Base-by-base conservation (phyloP, 2,797 vertebrate species). In the Menidia menidia region DNA sequence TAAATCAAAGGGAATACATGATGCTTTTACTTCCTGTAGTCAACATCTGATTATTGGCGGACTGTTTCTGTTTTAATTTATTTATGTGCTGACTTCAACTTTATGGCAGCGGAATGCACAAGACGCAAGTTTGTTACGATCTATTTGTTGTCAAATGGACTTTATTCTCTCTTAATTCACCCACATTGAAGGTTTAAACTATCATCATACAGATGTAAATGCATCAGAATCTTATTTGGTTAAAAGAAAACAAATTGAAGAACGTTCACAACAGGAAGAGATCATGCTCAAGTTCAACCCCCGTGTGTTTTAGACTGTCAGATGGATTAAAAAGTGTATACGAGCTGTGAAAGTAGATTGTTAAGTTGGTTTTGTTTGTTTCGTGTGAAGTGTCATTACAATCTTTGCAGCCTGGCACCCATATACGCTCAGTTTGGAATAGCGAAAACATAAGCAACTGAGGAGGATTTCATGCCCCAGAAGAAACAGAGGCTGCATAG, bases 111-210 rank as follows among this genome's bases (percentile, higher is more conserved):
- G 30, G 4, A 30, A 52, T 52, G 19, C 57, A 42, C 60, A 5
- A 39, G 35, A 39, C 51, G 9, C 52, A 68, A 77, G 56, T 78
- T 86, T 63, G 78, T 80, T 82, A 53, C 84, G 71, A 75, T 82
- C 69, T 63, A 60, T 92, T 81, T 30, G 88, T 89, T 87, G 87
- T 85, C 63, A 78, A 60, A 73, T 80, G 90, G 91, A 93, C 90
- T 92, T 91, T 92, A 87, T 74, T 84, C 84, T 57, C 75, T 77
- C 57, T 82, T 81, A 63, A 64, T 74, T 75, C 45, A 63, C 58
- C 64, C 73, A 45, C 71, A 84, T 67, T 82, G 60, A 78, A 77
- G 62, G 48, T 70, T 79, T 90, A 92, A 92, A 92, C 89, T 64
- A 93, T 92, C 92, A 93, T 93, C 86, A 74, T 58, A 54, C 14